Base-by-base conservation (phyloP, 2,797 vertebrate species). In the Acipenser ruthenus region DNA sequence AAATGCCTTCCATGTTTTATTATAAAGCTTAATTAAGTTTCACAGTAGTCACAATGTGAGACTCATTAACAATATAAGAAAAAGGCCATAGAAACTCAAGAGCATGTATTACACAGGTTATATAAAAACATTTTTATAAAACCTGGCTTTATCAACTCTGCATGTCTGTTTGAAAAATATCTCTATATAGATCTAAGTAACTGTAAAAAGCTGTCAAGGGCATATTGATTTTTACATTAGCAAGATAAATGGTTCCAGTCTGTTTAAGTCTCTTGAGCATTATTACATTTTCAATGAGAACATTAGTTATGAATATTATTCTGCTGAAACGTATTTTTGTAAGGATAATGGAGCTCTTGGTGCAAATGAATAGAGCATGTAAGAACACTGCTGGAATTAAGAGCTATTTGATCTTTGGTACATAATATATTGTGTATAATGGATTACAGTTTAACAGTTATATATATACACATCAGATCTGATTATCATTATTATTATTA, bases 221-320 rank as follows among this genome's bases (percentile, higher is more conserved):
- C 10, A 58, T 58, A 58, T 58, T 58, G 55, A 58, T 58, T 58
- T 58, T n/a, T n/a, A 58, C 12, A 58, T 58, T 58, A 58, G 55
- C 12, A 58, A 58, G 55, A 58, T 58, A 58, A 58, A 58, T 7
- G 55, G 55, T 13, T 58, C 10, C n/a, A 58, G 55, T n/a, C 55
- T 58, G 55, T 58, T 58, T 58, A 58, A n/a, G 9, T 58, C 55
- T 58, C 55, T n/a, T 58, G 55, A 58, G 55, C 12, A 58, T 58
- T 58, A 58, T n/a, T 58, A 13, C 55, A 58, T 58, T 58, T 58
- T 58, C 55, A 58, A 58, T n/a, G 55, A 58, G 55, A 58, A 58
- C 15, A 58, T 58, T 58, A 58, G 55, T n/a, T 11, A n/a, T 13
- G 55, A n/a, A 58, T 58, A 58, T 58, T n/a, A 58, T 58, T 58